Conservation (phyloP, 2,113 vertebrate species). For the Polypterus senegalus region DNA sequence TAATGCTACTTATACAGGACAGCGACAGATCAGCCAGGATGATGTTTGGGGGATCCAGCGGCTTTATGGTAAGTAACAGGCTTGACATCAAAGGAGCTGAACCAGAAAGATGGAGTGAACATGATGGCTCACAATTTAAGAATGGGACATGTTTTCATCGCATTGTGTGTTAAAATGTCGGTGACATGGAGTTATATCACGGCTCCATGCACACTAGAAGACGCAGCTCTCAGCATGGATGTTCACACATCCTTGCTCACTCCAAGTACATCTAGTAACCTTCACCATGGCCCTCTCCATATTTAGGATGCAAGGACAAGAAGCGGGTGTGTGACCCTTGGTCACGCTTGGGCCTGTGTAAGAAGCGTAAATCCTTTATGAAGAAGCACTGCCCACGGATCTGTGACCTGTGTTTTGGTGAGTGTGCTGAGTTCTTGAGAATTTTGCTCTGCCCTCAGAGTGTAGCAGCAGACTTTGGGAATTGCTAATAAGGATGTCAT, state of each 20-base stretch:
- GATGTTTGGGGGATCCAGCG: slow-evolving; percentile 64
- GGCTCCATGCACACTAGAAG: too few species aligned
- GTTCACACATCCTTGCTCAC: too few species aligned
- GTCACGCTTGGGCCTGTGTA: slow-evolving; percentile 54
- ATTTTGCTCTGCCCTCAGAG: not conserved
- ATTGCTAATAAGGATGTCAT: not conserved
- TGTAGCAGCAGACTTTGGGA: not conserved
- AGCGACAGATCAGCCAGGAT: slow-evolving; percentile 53
- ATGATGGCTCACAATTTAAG: not conserved
- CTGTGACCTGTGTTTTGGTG: slow-evolving; percentile 55
- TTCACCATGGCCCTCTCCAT: not conserved
- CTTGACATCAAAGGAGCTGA: not conserved
- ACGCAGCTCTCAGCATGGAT: too few species aligned
- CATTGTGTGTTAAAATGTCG: too few species aligned
- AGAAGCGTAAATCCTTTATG: slow-evolving; percentile 49
- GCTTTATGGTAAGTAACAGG: slow-evolving; percentile 45
- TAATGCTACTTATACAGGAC: slow-evolving; percentile 60
- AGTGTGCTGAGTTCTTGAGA: slow-evolving; percentile 5
- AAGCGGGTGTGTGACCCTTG: slow-evolving; percentile 51
- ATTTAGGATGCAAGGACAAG: slow-evolving; percentile 53
- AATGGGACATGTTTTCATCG: too few species aligned
- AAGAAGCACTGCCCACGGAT: slow-evolving; percentile 54
- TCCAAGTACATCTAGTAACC: too few species aligned
- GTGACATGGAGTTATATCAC: too few species aligned
- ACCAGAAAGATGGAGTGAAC: not conserved